These are phyloP conservation scores for Cebus imitator DNA, from an alignment of 2,113 vertebrate genomes.

Conservation along the genomic window DNA sequence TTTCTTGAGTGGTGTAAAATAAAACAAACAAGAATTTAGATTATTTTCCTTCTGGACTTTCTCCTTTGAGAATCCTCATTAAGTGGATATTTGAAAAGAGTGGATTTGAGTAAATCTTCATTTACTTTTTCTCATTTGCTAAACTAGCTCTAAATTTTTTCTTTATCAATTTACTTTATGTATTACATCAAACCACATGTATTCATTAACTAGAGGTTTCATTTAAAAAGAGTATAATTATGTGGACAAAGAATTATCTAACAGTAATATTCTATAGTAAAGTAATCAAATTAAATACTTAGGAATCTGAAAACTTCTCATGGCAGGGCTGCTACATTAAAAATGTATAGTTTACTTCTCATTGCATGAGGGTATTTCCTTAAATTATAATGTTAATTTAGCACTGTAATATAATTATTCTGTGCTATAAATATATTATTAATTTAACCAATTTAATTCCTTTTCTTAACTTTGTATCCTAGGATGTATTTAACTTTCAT, in stretches of 20 bases:
- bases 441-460: not conserved
- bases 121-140: conserved; percentile 35
- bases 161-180: not conserved
- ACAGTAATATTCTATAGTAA: not conserved
- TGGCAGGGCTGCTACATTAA: not conserved
- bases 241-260: not conserved
- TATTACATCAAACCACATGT: not conserved
- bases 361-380: not conserved
- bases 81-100: not conserved
- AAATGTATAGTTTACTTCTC: conserved; percentile 37
- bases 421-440: not conserved
- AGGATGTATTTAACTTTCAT: not conserved
- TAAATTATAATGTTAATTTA: conserved; percentile 43
- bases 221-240: not conserved
- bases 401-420: not conserved
- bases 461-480: not conserved
- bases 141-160: not conserved
- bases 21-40: not conserved
- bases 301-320: not conserved
- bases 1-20: not conserved
- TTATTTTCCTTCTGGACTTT: not conserved
- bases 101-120: not conserved
- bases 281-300: not conserved
- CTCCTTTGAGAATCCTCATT: not conserved
- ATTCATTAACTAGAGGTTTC: not conserved